Evolutionary conservation across 2,797 vertebrate genomes (phyloP).

Genomic region (Bradypus variegatus): DNA sequence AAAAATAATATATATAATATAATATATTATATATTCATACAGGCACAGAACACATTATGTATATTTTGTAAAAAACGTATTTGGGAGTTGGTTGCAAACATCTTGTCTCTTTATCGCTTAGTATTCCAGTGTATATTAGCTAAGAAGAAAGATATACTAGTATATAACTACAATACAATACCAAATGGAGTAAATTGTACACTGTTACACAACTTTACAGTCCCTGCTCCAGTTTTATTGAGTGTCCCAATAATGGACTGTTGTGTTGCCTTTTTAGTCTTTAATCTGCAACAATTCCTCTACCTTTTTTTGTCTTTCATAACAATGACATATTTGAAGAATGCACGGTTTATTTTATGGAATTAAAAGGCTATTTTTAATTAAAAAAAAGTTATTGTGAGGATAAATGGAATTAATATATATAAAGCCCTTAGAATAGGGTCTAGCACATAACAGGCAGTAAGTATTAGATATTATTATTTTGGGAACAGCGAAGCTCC

Average conservation of each 20-base stretch:
- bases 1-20: too few species aligned
- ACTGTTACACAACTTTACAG: not conserved
- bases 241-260: not conserved
- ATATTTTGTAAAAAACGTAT: not conserved
- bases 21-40: too few species aligned
- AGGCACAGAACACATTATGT: not conserved
- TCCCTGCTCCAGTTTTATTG: too few species aligned
- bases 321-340: not conserved
- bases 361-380: not conserved
- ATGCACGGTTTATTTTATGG: not conserved
- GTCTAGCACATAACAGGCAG: not conserved
- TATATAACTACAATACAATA: rapidly evolving
- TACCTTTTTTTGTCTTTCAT: not conserved
- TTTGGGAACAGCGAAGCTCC: not conserved
- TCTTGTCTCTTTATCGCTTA: not conserved
- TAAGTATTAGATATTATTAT: not conserved
- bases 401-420: not conserved
- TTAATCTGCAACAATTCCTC: not conserved
- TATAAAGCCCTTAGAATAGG: not conserved
- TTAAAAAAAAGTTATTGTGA: not conserved
- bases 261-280: not conserved
- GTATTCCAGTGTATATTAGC: not conserved
- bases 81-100: not conserved
- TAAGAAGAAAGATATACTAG: not conserved
- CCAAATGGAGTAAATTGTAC: too few species aligned